phyloP scores from a whole-genome alignment of 2,797 vertebrate species.

The Toxotes lorentzi region DNA sequence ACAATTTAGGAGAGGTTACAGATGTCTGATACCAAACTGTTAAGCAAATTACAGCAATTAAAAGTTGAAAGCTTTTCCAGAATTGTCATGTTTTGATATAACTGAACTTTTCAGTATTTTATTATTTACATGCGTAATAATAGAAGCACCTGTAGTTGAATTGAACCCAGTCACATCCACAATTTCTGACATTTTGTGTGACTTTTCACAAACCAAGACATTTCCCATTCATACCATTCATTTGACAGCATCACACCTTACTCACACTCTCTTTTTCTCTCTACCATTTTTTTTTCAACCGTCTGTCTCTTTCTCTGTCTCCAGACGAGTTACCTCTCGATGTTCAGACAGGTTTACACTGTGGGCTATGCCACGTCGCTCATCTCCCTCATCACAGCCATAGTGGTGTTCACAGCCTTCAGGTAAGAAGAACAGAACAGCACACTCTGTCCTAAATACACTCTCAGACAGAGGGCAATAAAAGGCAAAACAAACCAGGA shows the following conservation, averaged over 20 bases:
- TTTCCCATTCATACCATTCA: not conserved
- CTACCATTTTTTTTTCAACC: not conserved
- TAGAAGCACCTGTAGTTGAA: not conserved
- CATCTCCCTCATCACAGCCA: conserved; percentile 85
- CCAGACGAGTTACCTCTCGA: conserved; percentile 89
- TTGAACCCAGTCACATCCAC: not conserved
- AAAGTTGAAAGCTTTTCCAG: not conserved
- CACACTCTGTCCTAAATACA: conserved; percentile 16
- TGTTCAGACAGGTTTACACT: conserved; percentile 87
- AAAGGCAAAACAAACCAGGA: not conserved
- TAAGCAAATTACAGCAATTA: not conserved
- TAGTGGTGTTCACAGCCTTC: conserved; percentile 85
- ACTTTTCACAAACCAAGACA: not conserved
- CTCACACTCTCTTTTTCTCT: not conserved
- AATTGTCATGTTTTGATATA: not conserved
- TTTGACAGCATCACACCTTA: not conserved
- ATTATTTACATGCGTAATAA: not conserved
- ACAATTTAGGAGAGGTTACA: not conserved
- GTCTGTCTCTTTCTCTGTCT: conserved; percentile 16
- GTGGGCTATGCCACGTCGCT: conserved; percentile 88
- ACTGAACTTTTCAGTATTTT: not conserved
- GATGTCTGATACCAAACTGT: not conserved
- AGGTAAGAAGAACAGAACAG: conserved; percentile 71
- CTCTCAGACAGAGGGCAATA: conserved; percentile 1
- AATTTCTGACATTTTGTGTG: not conserved